Evolutionary conservation across 2,113 vertebrate species (phyloP), one percentile per base, ranked within the genome.

Genomic region (Tychaedon coryphoeus): DNA sequence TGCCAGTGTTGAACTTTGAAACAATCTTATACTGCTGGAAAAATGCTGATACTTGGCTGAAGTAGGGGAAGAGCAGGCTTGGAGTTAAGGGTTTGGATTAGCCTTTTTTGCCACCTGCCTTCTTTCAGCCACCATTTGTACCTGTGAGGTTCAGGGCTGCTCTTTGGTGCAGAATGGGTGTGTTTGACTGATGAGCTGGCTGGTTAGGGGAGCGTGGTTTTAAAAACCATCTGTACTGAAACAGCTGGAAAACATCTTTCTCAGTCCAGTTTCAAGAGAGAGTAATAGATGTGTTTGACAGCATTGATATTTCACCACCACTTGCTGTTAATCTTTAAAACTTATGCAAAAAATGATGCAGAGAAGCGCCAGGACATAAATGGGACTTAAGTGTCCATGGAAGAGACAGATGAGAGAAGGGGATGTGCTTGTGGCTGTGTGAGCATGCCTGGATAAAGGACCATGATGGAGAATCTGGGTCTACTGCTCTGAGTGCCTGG

Each of bases 221-320:
- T 75, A 47, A 57, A 62, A 91, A 38, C 24, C 38, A 6, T 25
- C 23, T 89, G 51, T 33, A 5, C 42, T 82, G 69, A 70, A 93
- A 76, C 86, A 94, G 54, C 94, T 97, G 88, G 75, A 92, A 90
- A 95, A 47, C 58, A 26, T 57, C 54, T 85, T 82, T 90, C 62
- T 58, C 43, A 70, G 69, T 66, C 15, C 45, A 62, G 15, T 17
- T 85, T 89, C 50, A 38, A 31, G 91, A 31, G 60, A 40, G 61
- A 91, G 34, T 60, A 77, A 91, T 77, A 56, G 43, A 57, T 64
- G 38, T 88, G 11, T 90, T 80, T 77, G 75, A 70, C 88, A 77
- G 19, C 57, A 47, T 15, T 69, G 71, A 29, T 80, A 67, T 77
- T 95, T 91, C 50, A 45, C 50, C 89, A 53, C 66, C 11, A 36